A percentile compares a stretch with the other conserved stretches of the same genome.
phyloP scores from a whole-genome alignment of 2,797 vertebrate species.

The Spinus pinus region DNA sequence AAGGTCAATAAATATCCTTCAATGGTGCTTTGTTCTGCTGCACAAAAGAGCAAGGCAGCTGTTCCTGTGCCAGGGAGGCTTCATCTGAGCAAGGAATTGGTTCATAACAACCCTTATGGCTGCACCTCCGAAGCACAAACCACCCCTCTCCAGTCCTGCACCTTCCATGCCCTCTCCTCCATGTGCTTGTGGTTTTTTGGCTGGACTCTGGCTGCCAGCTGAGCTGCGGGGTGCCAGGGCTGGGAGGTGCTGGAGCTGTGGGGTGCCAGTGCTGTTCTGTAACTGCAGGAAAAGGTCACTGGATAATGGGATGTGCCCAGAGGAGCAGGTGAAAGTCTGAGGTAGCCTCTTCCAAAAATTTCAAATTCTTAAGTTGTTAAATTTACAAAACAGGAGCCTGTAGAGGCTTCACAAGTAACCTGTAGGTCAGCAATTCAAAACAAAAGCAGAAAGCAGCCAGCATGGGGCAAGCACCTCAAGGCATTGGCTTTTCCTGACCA shows the following conservation, averaged over 20 bases:
- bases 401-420: neutral
- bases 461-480: neutral
- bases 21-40: neutral
- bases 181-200: fast-evolving
- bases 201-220: neutral
- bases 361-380: neutral
- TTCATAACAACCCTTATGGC: neutral
- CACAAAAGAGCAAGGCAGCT: neutral
- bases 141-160: fast-evolving
- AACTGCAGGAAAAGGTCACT: neutral
- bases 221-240: neutral
- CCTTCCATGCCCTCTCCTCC: neutral
- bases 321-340: neutral
- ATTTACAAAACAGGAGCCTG: neutral
- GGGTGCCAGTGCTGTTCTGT: neutral
- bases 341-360: neutral
- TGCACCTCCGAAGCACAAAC: neutral
- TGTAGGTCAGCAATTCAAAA: neutral
- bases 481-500: neutral
- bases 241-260: neutral
- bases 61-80: neutral
- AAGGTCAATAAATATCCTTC: neutral
- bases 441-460: neutral
- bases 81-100: neutral
- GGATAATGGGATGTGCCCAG: neutral